Percentiles rank a stretch among this genome's conserved stretches.
Evolutionary conservation across 1,140 invertebrate species (phyloP).

Genomic region (Agrypnia vestita): DNA sequence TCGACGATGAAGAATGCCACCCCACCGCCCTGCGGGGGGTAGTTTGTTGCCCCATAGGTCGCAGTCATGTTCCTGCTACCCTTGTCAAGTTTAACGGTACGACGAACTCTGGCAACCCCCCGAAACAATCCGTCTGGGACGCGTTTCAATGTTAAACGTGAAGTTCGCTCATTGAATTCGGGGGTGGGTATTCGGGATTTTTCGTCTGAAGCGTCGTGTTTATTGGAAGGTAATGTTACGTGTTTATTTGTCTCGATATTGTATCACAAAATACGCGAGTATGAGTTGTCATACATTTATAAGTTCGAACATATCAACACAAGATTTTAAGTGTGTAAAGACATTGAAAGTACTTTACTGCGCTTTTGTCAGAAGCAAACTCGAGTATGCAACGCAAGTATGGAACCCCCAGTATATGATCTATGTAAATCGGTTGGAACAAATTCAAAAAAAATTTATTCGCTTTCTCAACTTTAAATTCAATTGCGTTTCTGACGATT

Average conservation of each 20-base stretch:
- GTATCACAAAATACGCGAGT: background rate
- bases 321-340: too few species aligned
- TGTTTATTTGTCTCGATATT: background rate
- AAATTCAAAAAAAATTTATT: too few species aligned
- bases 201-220: conserved; percentile 5
- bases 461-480: too few species aligned
- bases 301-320: too few species aligned
- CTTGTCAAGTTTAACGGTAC: conserved; percentile 41
- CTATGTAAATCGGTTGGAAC: too few species aligned
- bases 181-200: background rate
- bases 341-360: too few species aligned
- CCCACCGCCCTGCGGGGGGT: background rate
- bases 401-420: too few species aligned
- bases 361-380: too few species aligned
- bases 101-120: conserved; percentile 10
- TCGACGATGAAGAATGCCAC: conserved; percentile 2
- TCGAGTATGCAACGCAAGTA: too few species aligned
- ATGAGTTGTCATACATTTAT: too few species aligned
- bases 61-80: conserved; percentile 26
- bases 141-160: conserved; percentile 22
- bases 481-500: too few species aligned
- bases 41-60: conserved; percentile 42
- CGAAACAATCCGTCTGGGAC: conserved; percentile 30
- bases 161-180: conserved; percentile 10
- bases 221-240: background rate